Percentiles rank a stretch among this genome's conserved stretches.
Conservation (phyloP, 2,113 vertebrate genomes). For the Siniperca knerii region DNA sequence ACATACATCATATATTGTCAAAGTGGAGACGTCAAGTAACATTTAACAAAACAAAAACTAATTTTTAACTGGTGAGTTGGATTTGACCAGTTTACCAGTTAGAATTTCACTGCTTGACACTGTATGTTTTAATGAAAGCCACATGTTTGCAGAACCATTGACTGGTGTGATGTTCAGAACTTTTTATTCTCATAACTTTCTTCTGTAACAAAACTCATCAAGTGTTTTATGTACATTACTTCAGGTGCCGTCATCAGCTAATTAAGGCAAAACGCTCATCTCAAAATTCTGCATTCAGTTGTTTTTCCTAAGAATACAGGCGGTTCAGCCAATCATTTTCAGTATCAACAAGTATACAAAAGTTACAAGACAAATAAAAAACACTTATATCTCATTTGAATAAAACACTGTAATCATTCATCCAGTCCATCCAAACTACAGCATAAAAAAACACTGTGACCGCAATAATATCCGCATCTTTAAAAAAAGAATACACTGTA, state of each 20-base stretch:
- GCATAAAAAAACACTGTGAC: conserved; percentile 19
- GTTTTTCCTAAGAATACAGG: conserved; percentile 17
- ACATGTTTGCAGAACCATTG: background rate
- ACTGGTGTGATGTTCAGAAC: conserved; percentile 5
- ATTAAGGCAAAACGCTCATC: conserved; percentile 12
- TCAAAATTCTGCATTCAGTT: background rate
- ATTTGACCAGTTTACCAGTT: background rate
- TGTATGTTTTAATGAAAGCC: background rate
- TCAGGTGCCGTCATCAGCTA: background rate
- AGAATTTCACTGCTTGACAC: background rate
- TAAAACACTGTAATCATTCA: conserved; percentile 40
- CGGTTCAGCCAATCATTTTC: conserved; percentile 18
- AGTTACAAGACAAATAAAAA: conserved; percentile 37
- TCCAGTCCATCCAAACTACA: conserved; percentile 41
- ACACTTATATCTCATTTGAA: conserved; percentile 8
- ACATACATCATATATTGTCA: too few relatives aligned
- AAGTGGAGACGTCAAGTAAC: background rate
- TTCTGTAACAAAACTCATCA: conserved; percentile 41
- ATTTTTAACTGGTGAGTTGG: background rate
- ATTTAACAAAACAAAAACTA: background rate
- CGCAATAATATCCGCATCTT: conserved; percentile 18
- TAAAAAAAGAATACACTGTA: conserved; percentile 44
- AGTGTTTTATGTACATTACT: conserved; percentile 49
- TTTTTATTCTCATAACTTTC: conserved; percentile 62
- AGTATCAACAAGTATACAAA: conserved; percentile 53